Evolutionary conservation across 2,888 invertebrate species (phyloP), one percentile per base, ranked within the genome.

Genomic region (Drosophila subsilvestris): DNA sequence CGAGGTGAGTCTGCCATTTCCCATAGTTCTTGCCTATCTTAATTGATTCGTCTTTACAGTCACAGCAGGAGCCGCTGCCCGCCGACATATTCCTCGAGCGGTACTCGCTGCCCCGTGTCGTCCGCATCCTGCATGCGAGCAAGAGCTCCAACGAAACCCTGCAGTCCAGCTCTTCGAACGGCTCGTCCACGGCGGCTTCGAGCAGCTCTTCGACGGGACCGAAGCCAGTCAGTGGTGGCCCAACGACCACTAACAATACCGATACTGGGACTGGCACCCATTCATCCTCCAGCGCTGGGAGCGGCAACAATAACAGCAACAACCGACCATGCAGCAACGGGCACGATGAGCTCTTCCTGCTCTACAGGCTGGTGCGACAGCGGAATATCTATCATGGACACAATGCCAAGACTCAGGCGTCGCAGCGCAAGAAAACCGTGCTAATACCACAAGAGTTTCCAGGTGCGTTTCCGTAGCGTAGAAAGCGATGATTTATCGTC

Each of bases 401-500:
- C 69, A 92, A 92, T 78, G 88, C 91, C 27, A 92, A 92, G 74
- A 88, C 90, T 37, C 88, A 90, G 71, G 86, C 88, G 17, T 82
- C 90, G 44, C 91, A 90, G 76, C 89, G 91, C 58, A 92, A 92
- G 55, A 92, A 92, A 75, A 90, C 90, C 47, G 90, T 92, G 55
- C 90, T 91, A 62, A 92, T 92, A 83, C 92, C 92, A 25, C 92
- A 92, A 73, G 92, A 92, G 77, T 92, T 92, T 90, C 89, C 92
- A 85, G 92, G 92, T 92, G 71, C 90, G 70, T 57, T 25, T 37
- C 37, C 37, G 18, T 3, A 6, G 48, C n/a, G 43, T 29, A 9
- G 53, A 17, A 43, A 32, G 54, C 32, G 59, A 53, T 53, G 53
- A 60, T 53, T 60, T 60, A 45, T 60, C 29, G 59, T 29, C 59